phyloP scores from a whole-genome alignment of 2,888 invertebrate species.

The Sceliomorpha sp. region DNA sequence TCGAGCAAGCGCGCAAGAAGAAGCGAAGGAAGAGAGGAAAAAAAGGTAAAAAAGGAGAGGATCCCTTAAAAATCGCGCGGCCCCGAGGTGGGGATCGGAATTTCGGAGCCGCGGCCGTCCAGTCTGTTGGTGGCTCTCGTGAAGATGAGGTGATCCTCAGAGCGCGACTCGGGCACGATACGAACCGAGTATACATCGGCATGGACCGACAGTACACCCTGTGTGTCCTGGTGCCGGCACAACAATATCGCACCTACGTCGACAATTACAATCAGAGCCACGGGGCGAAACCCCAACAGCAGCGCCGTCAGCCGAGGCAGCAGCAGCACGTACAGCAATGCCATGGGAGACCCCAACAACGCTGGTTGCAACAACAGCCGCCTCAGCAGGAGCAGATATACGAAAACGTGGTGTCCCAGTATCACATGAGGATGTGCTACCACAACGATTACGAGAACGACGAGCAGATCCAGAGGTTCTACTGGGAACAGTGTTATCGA shows the following conservation, averaged over 20 bases:
- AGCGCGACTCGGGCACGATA: conserved; percentile 40
- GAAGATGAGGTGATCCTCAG: conserved; percentile 75
- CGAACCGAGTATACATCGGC: conserved; percentile 63
- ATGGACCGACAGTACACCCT: conserved; percentile 80
- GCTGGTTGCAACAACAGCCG: conserved; percentile 46
- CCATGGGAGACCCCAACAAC: conserved; percentile 39
- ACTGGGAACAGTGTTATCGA: conserved; percentile 79
- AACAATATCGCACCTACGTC: conserved; percentile 77
- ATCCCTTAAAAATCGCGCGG: conserved; percentile 79
- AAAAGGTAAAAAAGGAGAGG: conserved; percentile 72
- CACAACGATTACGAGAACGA: conserved; percentile 79
- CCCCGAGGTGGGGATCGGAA: conserved; percentile 79
- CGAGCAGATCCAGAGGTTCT: conserved; percentile 78
- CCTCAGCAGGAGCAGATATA: conserved; percentile 72
- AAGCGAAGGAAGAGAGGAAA: conserved; percentile 59
- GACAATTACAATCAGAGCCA: conserved; percentile 71
- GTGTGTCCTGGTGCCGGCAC: conserved; percentile 79
- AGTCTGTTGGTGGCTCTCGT: conserved; percentile 79
- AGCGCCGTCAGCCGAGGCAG: conserved; percentile 46
- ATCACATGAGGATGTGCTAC: conserved; percentile 79
- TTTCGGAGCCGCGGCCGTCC: conserved; percentile 79
- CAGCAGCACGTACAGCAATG: conserved; percentile 55
- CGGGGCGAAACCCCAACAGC: conserved; percentile 59
- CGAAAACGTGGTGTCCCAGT: conserved; percentile 77
- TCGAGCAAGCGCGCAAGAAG: conserved; percentile 63